Percentiles rank a stretch among this genome's conserved stretches.
These are phyloP conservation scores for Drosophila multiciliata DNA, from an alignment of 2,888 invertebrate species.

Conservation along the genomic window DNA sequence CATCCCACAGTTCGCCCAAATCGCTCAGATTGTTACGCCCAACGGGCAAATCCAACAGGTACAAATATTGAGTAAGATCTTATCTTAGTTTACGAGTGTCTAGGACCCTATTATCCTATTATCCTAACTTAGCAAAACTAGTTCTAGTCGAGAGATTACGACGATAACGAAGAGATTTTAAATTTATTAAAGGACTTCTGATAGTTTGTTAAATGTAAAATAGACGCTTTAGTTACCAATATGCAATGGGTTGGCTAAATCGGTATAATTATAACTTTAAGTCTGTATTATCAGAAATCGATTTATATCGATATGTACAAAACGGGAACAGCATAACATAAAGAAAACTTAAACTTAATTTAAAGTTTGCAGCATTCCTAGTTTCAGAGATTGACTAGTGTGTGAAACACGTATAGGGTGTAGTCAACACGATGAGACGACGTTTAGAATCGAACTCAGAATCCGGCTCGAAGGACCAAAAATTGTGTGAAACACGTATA, in stretches of 20 bases:
- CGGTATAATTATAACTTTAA: not conserved
- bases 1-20: conserved; percentile 93
- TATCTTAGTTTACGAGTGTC: not conserved
- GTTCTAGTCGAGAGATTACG: not conserved
- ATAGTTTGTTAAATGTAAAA: not conserved
- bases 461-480: too few species aligned
- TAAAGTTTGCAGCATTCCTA: not conserved
- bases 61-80: conserved; percentile 84
- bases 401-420: too few species aligned
- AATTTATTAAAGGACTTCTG: not conserved
- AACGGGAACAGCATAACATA: not conserved
- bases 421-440: too few species aligned
- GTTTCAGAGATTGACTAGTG: not conserved
- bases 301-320: not conserved
- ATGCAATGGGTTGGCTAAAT: not conserved
- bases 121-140: not conserved
- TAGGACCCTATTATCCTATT: not conserved
- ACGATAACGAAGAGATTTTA: not conserved
- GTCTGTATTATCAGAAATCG: not conserved
- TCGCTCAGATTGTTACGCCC: conserved; percentile 94
- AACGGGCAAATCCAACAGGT: conserved; percentile 96
- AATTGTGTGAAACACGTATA: too few species aligned
- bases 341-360: not conserved
- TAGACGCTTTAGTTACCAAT: not conserved
- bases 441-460: too few species aligned